A percentile compares a stretch with the other conserved stretches of the same genome.
Evolutionary conservation across 1,140 invertebrate genomes (phyloP).

Genomic region (Chionoecetes opilio): DNA sequence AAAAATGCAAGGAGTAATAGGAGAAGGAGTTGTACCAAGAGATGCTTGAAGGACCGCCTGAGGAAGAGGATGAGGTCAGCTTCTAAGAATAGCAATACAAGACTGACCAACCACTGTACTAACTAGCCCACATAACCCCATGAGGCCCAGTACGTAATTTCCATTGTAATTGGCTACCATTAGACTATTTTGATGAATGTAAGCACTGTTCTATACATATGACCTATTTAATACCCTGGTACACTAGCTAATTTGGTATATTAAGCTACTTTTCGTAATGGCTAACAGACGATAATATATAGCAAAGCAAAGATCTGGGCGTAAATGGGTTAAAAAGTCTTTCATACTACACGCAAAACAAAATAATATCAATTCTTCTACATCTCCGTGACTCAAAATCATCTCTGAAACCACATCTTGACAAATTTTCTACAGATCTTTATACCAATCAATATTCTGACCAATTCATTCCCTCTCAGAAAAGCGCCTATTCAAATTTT

Average conservation of each 20-base stretch:
- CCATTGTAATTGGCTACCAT: no score
- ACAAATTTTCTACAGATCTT: neutral
- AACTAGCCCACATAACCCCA: neutral
- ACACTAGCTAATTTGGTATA: no score
- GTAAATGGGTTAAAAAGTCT: no score
- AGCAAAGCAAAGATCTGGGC: no score
- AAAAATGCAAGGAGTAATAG: neutral
- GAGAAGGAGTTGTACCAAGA: conserved; percentile 29
- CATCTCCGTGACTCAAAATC: conserved; percentile 30
- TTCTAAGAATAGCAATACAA: neutral
- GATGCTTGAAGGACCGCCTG: neutral
- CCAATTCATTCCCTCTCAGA: conserved; percentile 31
- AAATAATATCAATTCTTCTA: neutral
- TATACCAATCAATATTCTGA: conserved; percentile 66
- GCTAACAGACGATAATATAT: no score
- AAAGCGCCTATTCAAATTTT: conserved; percentile 58
- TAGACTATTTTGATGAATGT: neutral
- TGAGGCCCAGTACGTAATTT: no score
- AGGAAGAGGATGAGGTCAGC: neutral
- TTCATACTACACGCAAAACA: neutral
- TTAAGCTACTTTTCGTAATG: no score
- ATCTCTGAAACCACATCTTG: conserved; percentile 35
- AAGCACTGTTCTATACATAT: neutral
- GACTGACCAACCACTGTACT: neutral
- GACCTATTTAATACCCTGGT: no score